A percentile compares a stretch with the other conserved stretches of the same genome.
These are phyloP conservation scores for Danaus melanippus DNA, from an alignment of 1,140 invertebrate species.

Conservation along the genomic window DNA sequence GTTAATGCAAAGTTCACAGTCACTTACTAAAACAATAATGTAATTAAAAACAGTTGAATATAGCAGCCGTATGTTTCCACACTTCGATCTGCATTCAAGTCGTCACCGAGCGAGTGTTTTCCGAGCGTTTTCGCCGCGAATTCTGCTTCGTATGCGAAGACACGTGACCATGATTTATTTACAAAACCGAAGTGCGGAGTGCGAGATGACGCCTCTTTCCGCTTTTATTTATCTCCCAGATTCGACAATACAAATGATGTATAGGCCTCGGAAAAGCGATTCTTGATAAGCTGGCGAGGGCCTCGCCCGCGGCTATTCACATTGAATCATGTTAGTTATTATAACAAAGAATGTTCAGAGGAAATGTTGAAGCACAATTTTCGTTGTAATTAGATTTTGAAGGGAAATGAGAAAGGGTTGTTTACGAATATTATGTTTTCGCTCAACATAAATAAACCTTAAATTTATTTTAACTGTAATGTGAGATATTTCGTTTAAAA, in stretches of 20 bases:
- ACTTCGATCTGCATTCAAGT: constrained; percentile 42
- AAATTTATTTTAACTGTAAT: no score
- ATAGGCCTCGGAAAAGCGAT: constrained; percentile 16
- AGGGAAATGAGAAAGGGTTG: no score
- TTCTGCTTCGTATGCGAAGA: constrained; percentile 32
- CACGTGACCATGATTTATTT: constrained; percentile 52
- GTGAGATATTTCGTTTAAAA: no score
- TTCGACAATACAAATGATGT: constrained; percentile 32
- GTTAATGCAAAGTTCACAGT: no score
- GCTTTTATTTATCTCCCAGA: constrained; percentile 30
- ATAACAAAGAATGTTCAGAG: no score
- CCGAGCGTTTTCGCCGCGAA: constrained; percentile 46
- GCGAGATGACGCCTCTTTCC: constrained; percentile 28
- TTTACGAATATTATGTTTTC: no score
- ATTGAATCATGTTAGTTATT: no score
- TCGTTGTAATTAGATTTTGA: no score
- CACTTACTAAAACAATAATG: background rate
- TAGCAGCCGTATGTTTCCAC: constrained; percentile 16
- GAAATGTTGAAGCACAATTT: no score
- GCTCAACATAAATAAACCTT: no score
- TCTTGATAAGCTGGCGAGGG: constrained; percentile 8
- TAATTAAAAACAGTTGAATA: no score
- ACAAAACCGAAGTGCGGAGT: constrained; percentile 16
- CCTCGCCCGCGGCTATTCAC: background rate
- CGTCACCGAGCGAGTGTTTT: constrained; percentile 46